Percentiles rank a stretch among this genome's conserved stretches.
Evolutionary conservation across 1,140 invertebrate genomes (phyloP).

Genomic region (Zaprionus camerounensis): DNA sequence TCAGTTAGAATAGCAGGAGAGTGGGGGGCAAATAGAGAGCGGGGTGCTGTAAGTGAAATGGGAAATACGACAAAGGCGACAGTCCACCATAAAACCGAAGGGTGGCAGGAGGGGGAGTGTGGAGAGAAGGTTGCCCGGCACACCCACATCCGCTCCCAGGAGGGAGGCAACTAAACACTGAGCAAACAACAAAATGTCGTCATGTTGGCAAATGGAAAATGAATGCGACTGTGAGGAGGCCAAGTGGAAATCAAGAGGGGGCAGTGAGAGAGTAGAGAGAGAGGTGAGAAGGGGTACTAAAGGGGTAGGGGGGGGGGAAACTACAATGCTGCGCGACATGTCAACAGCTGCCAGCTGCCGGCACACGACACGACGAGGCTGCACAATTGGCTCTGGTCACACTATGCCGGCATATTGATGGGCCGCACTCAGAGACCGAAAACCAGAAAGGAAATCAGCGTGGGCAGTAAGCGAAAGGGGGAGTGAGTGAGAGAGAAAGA

Average conservation of each 20-base stretch:
- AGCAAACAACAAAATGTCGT: slow-evolving; percentile 72
- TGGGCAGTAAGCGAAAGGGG: neutral
- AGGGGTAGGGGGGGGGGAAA: neutral
- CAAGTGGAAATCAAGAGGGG: neutral
- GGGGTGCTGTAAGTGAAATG: slow-evolving; percentile 37
- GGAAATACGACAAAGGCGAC: slow-evolving; percentile 5
- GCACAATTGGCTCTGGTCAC: slow-evolving; percentile 55
- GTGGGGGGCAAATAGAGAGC: slow-evolving; percentile 7
- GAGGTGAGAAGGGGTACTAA: neutral
- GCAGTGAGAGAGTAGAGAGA: neutral
- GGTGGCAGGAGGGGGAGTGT: too few relatives aligned
- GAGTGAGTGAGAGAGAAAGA: neutral
- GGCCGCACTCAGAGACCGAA: slow-evolving; percentile 29
- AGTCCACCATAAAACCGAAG: neutral
- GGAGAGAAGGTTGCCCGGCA: neutral
- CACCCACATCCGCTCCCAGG: slow-evolving; percentile 23
- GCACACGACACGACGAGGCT: slow-evolving; percentile 22
- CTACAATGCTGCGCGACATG: slow-evolving; percentile 42
- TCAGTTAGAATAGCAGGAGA: neutral
- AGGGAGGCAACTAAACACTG: slow-evolving; percentile 60
- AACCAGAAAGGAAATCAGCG: slow-evolving; percentile 23
- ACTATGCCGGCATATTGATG: slow-evolving; percentile 51
- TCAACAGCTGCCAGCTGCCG: slow-evolving; percentile 48
- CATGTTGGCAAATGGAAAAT: slow-evolving; percentile 61
- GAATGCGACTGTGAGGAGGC: slow-evolving; percentile 24